phyloP scores from a whole-genome alignment of 2,797 vertebrate species.

The Sebastes miniatus region DNA sequence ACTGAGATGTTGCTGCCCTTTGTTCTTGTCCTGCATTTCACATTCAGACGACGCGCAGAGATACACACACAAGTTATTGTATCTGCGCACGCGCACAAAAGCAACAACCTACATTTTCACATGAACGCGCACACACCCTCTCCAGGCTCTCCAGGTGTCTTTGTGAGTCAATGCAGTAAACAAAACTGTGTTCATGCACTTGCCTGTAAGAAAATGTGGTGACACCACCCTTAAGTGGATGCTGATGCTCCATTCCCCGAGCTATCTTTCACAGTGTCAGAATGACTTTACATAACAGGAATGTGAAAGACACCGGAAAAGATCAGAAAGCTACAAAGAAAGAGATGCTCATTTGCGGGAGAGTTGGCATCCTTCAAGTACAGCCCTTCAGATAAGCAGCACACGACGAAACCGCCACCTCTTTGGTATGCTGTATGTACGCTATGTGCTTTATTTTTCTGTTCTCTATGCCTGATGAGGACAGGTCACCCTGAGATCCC shows the following conservation, averaged over 20 bases:
- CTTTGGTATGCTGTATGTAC: slow-evolving; percentile 58
- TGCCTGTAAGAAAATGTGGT: slow-evolving; percentile 29
- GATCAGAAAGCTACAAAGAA: neutral
- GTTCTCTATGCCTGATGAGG: slow-evolving; percentile 44
- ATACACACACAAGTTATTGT: neutral
- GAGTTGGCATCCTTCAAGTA: neutral
- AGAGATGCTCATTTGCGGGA: neutral
- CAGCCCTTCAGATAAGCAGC: slow-evolving; percentile 16
- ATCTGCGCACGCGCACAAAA: neutral
- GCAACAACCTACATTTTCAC: neutral
- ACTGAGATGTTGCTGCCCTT: slow-evolving; percentile 24
- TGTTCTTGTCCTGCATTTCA: slow-evolving; percentile 40
- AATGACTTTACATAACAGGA: neutral
- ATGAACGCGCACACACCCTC: neutral
- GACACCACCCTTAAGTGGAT: slow-evolving; percentile 45
- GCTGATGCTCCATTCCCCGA: slow-evolving; percentile 42
- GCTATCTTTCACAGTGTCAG: slow-evolving; percentile 19
- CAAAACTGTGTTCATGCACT: slow-evolving; percentile 16
- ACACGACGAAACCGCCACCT: slow-evolving; percentile 5
- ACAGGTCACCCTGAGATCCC: slow-evolving; percentile 74
- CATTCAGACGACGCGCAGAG: neutral
- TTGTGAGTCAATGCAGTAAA: slow-evolving; percentile 13
- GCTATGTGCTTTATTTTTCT: slow-evolving; percentile 39
- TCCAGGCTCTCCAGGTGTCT: slow-evolving; percentile 15
- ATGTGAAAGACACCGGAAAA: neutral